Base-by-base conservation (phyloP, 2,888 invertebrate genomes). In the Noctuana brunneofusca region DNA sequence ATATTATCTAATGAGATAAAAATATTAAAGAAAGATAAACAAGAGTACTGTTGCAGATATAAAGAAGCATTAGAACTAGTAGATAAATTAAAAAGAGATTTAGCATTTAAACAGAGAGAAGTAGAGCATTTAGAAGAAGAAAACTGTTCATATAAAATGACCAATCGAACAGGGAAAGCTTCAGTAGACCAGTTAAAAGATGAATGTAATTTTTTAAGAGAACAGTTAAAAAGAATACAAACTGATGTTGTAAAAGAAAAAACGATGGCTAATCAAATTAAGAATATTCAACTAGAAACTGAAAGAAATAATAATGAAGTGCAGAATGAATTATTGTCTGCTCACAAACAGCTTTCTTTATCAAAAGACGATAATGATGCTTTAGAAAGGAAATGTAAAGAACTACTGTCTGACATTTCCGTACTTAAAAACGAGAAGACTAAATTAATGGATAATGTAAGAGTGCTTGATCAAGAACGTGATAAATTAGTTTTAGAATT, bases 201-300 rank as follows among this genome's bases (percentile, higher is more conserved):
- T 54, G 91, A 92, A 73, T 91, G 89, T 72, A 77, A 81, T 56
- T 85, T 84, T 72, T 76, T 92, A 66, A 84, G 80, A 65, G 89
- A 92, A 64, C 87, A 92, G 77, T 81, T 92, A 49, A 89, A 88
- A 72, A 84, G 77, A 71, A 80, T 89, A 76, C 91, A 92, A 74
- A 79, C 82, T 58, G 91, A 92, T 79, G 80, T 89, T 14, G 86
- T 92, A 18, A 90, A 86, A 74, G 89, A 90, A 68, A 92, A 92
- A 76, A 89, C 91, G 58, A 71, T 92, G 64, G 78, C 89, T 62
- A 90, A 78, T 74, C 92, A 92, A 81, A 87, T 85, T 60, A 96
- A 96, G 81, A 92, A 94, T 68, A 88, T 96, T 54, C 96, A 96
- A 74, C 93, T 95, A 72, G 96, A 96, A 89, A 95, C 95, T 3